Conservation (phyloP, 1,140 invertebrate species). For the Cepaea nemoralis region DNA sequence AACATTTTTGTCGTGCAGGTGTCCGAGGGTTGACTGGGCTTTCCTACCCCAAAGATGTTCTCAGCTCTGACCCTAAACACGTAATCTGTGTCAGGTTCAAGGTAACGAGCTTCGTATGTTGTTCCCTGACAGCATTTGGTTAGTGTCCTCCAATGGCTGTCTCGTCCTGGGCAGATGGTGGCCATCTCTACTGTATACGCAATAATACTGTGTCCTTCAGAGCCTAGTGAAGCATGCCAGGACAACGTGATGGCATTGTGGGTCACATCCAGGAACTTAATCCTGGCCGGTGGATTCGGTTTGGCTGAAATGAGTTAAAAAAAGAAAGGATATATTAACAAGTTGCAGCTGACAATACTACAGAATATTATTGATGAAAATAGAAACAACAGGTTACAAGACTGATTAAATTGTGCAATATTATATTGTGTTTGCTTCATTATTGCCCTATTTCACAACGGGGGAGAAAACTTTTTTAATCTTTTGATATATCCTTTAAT, state of each 20-base stretch:
- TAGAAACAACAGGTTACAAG: no score
- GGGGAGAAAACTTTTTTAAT: no score
- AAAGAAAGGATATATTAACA: no score
- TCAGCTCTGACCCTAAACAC: conserved; percentile 97
- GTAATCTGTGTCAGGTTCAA: conserved; percentile 90
- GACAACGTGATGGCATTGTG: conserved; percentile 59
- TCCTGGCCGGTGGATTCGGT: conserved; percentile 57
- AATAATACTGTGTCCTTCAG: conserved; percentile 52
- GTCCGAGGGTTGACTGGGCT: conserved; percentile 77
- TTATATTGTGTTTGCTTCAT: no score
- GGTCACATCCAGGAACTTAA: conserved; percentile 53
- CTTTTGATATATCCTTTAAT: no score
- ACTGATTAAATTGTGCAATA: no score
- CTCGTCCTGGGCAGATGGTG: conserved; percentile 3
- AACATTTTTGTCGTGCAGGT: conserved; percentile 44
- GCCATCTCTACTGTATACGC: conserved; percentile 63
- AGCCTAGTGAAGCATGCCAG: conserved; percentile 54
- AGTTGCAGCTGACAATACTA: no score
- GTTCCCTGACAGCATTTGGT: conserved; percentile 93
- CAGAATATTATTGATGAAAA: no score
- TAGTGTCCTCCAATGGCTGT: conserved; percentile 84
- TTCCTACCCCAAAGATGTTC: conserved; percentile 94
- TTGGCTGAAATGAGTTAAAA: conserved; percentile 61
- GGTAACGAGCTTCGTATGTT: conserved; percentile 88
- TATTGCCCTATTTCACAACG: no score